phyloP scores from a whole-genome alignment of 2,797 vertebrate genomes.

The Lates japonicus region DNA sequence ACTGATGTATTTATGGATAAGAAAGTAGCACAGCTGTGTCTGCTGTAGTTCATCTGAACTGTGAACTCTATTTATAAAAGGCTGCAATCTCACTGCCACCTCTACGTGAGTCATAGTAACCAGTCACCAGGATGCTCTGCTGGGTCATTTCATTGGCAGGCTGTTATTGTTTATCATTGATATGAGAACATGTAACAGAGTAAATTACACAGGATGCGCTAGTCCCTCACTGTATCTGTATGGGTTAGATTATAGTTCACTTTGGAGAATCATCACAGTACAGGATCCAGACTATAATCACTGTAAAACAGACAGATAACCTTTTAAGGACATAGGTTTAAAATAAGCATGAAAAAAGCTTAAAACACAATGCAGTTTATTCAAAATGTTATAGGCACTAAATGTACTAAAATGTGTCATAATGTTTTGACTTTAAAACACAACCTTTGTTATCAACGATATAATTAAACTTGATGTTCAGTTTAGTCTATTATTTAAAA shows the following conservation, averaged over 20 bases:
- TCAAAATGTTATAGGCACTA: not conserved
- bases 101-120: constrained; percentile 66
- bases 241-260: constrained; percentile 4
- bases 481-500: too few species aligned
- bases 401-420: too few species aligned
- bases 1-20: constrained; percentile 17
- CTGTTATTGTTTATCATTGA: not conserved
- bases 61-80: constrained; percentile 61
- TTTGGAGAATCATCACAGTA: not conserved
- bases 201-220: not conserved
- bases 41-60: constrained; percentile 36
- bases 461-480: too few species aligned
- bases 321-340: too few species aligned
- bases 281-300: not conserved
- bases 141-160: constrained; percentile 4
- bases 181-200: not conserved
- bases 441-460: too few species aligned
- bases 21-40: constrained; percentile 33
- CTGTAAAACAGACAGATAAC: not conserved
- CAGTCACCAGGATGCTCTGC: constrained; percentile 37
- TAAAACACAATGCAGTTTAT: not conserved
- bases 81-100: constrained; percentile 60
- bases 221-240: not conserved
- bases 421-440: too few species aligned
- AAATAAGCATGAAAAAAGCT: not conserved